Conservation (phyloP, 2,888 invertebrate genomes). For the Formica aserva region DNA sequence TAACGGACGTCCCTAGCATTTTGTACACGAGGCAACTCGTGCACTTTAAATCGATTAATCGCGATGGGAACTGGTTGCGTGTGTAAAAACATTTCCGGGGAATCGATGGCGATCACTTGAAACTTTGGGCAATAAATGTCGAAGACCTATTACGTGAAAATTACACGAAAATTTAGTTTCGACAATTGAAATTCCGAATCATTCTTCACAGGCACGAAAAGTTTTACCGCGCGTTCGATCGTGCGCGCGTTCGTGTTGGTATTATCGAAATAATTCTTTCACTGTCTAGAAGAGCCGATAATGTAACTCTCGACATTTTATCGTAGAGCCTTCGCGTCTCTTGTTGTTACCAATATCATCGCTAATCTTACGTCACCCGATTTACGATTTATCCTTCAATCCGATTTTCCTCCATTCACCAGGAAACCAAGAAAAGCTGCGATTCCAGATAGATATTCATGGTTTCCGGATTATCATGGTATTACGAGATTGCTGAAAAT, state of each 20-base stretch:
- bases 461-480: background rate
- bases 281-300: slow-evolving; percentile 53
- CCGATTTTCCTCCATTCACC: slow-evolving; percentile 68
- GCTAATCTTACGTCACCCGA: slow-evolving; percentile 65
- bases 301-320: slow-evolving; percentile 66
- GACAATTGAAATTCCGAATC: slow-evolving; percentile 46
- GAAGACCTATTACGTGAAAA: slow-evolving; percentile 46
- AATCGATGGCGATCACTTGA: slow-evolving; percentile 49
- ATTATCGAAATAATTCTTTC: slow-evolving; percentile 25
- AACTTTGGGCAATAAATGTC: slow-evolving; percentile 54
- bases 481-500: slow-evolving; percentile 16
- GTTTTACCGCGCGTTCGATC: background rate
- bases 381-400: slow-evolving; percentile 72
- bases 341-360: slow-evolving; percentile 39
- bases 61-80: slow-evolving; percentile 44
- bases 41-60: slow-evolving; percentile 51
- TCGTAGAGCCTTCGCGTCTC: slow-evolving; percentile 30
- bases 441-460: slow-evolving; percentile 62
- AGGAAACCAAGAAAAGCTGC: slow-evolving; percentile 67
- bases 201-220: slow-evolving; percentile 24
- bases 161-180: slow-evolving; percentile 42
- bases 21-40: slow-evolving; percentile 44
- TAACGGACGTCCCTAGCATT: slow-evolving; percentile 37
- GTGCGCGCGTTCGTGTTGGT: slow-evolving; percentile 6
- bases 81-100: slow-evolving; percentile 41